phyloP scores from a whole-genome alignment of 2,797 vertebrate genomes.

The Todus mexicanus region DNA sequence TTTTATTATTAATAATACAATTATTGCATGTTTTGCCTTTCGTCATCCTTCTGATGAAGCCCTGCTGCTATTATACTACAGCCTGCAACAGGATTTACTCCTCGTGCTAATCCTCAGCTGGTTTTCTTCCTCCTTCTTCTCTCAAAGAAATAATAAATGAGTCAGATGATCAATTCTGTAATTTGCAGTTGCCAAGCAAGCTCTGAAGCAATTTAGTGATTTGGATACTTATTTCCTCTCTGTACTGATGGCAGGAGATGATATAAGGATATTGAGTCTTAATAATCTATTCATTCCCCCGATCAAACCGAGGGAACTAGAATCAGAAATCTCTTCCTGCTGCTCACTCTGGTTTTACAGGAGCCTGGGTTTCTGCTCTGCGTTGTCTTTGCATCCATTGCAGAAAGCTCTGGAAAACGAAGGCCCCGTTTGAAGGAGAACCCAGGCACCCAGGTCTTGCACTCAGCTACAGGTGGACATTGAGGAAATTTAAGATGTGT shows the following conservation, averaged over 20 bases:
- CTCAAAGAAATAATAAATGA: constrained; percentile 7
- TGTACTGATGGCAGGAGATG: constrained; percentile 44
- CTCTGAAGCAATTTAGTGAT: constrained; percentile 61
- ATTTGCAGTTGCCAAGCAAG: constrained; percentile 55
- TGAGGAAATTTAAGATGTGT: not conserved
- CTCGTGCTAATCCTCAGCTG: not conserved
- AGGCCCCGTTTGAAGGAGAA: not conserved
- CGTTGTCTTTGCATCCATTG: not conserved
- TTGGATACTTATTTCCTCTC: constrained; percentile 48
- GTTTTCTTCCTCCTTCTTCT: not conserved
- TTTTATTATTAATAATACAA: not conserved
- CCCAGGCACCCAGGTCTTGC: not conserved
- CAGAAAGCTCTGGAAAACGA: not conserved
- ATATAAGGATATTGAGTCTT: constrained; percentile 43
- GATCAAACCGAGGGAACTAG: not conserved
- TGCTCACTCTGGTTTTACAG: too few relatives aligned
- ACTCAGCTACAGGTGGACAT: not conserved
- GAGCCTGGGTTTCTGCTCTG: not conserved
- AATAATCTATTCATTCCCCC: constrained; percentile 41
- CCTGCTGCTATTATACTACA: not conserved
- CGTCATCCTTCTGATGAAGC: not conserved
- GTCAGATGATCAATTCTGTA: constrained; percentile 36
- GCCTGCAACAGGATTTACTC: not conserved
- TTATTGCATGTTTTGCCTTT: not conserved
- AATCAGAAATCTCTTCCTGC: not conserved